Evolutionary conservation across 2,797 vertebrate genomes (phyloP), one percentile per base, ranked within the genome.

Genomic region (Crenichthys baileyi): DNA sequence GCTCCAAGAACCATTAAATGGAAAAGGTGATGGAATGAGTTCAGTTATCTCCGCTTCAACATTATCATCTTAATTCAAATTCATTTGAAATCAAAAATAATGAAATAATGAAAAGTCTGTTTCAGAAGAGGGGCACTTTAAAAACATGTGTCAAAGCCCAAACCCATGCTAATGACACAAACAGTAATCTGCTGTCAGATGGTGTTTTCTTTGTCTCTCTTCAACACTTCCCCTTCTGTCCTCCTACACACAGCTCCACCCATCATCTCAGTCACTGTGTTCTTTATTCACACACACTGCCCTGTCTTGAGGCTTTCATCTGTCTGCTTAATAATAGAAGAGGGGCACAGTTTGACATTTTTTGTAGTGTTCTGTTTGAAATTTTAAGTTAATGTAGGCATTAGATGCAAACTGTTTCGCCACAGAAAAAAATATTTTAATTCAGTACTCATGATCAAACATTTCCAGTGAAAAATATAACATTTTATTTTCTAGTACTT

Each of bases 181-280:
- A 90, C 88, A 82, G 86, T 89, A 86, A 83, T 88, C 87, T 80
- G 82, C 79, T 90, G 85, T 92, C 88, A 90, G 80, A 91, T 73
- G 85, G 56, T 85, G 90, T 89, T 85, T 86, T 89, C 89, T 90
- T 86, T 87, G 89, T 89, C 86, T 29, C 41, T 73, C 75, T 20
- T 58, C 90, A 88, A 87, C 90, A 90, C 88, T 85, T 80, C 84
- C 82, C 81, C 85, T 87, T 91, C 85, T 87, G 87, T 87, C 81
- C 87, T 82, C 89, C 83, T 76, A 70, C 48, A 18, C 80, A 48
- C 68, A 5, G 84, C 85, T 77, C 67, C 88, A 83, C 90, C 88
- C 80, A 70, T 70, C 82, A 58, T 84, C 82, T 85, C 81, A 87
- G 79, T 81, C 81, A 84, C 77, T 76, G 36, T 89, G 75, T 83